Evolutionary conservation across 2,113 vertebrate species (phyloP), one percentile per base, ranked within the genome.

Genomic region (Gambusia affinis): DNA sequence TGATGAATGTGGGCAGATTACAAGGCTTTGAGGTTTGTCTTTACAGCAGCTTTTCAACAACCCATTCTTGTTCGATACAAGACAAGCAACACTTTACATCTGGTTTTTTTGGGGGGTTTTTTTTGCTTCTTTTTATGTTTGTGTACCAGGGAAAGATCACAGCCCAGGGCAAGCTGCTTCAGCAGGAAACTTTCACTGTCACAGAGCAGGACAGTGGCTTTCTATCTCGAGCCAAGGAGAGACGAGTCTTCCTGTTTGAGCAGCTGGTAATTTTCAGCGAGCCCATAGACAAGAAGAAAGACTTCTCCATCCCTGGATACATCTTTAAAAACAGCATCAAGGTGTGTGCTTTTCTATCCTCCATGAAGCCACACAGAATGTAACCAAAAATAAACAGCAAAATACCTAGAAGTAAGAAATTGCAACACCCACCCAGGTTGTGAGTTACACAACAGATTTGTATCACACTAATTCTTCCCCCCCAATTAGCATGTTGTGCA

Each of bases 201-300:
- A 93, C 81, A 0, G 96, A 98, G 80, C 95, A 96, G 31, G 96
- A 97, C 83, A 88, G 93, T 35, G 86, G 95, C 79, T 93, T 96
- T 37, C 94, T 97, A 78, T 95, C 96, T 44, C 94, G 96, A 11
- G 91, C 95, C 67, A 96, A 95, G 72, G 96, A 97, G 81, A 95
- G 96, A 62, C 94, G 95, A 0, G 92, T 97, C 90, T 98, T 98
- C 88, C 95, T 98, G 78, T 98, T 98, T 81, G 97, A 98, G 90
- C 97, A 98, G 93, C 93, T 98, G 24, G 82, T 97, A 83, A 97
- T 98, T 90, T 97, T 98, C 90, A 98, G 97, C 0, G 97, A 98
- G 85, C 95, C 95, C 24, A 93, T 97, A 33, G 96, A 97, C 87
- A 94, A 94, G 83, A 96, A 97, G 86, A 95, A 96, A 88, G 95